Evolutionary conservation across 1,140 invertebrate genomes (phyloP), one percentile per base, ranked within the genome.

Genomic region (Neelides sp.): DNA sequence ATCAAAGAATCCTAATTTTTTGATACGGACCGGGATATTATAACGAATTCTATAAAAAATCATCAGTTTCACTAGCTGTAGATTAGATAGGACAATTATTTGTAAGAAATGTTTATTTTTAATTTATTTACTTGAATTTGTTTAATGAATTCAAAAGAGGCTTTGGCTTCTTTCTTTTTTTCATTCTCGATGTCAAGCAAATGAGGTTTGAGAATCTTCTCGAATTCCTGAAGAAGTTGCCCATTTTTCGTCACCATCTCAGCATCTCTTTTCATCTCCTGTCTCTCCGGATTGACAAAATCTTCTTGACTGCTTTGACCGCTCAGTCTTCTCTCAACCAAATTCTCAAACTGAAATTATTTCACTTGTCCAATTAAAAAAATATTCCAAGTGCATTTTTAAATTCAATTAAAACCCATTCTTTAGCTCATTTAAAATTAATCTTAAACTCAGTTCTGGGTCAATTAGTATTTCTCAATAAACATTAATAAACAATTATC

Each of bases 161-260:
- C 54, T 28, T 51, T 27, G 8, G 39, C 54, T 30, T 56, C 54
- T 19, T 34, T 27, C 43, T 27, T 55, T 48, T 7, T 46, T 13
- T 17, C 53, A 50, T 27, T 46, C 42, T 1, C 12, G 3, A 39
- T 47, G 37, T 39, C 41, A 2, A 45, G 43, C 23, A 32, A 41
- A 34, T 0, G 35, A 7, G 4, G 7, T 22, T 20, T 57, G 42
- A 40, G 17, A 50, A n/a, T 57, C 55, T 13, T n/a, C n/a, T n/a
- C n/a, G n/a, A n/a, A n/a, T n/a, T n/a, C n/a, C n/a, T 45, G n/a
- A 19, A 1, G 5, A 37, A 57, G 36, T 26, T 48, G 45, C 1
- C 55, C 55, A 24, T 32, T 1, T 4, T 13, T 7, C 10, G 47
- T 35, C 3, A 32, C 19, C 10, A 39, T 20, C 30, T 49, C 40